phyloP scores from a whole-genome alignment of 2,888 invertebrate genomes.

The Ophion obscuratus region DNA sequence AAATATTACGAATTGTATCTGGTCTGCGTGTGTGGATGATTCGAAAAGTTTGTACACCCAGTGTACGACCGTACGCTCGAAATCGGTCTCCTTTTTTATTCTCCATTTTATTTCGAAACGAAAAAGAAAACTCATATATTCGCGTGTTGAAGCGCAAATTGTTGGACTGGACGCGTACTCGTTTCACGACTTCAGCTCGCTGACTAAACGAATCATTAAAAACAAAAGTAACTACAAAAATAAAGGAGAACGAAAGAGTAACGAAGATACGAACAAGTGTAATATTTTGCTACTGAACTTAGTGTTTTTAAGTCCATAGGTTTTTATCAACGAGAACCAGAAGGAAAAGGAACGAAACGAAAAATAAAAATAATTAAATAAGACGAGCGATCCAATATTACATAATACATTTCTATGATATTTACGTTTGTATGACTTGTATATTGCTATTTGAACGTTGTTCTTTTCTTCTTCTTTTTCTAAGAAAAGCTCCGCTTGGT shows the following conservation, averaged over 20 bases:
- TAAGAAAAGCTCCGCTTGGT: slow-evolving; percentile 32
- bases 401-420: slow-evolving; percentile 61
- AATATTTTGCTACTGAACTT: slow-evolving; percentile 76
- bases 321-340: slow-evolving; percentile 72
- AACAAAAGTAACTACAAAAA: slow-evolving; percentile 27
- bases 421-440: slow-evolving; percentile 62
- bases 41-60: slow-evolving; percentile 56
- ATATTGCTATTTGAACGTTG: slow-evolving; percentile 60
- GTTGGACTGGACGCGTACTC: not conserved
- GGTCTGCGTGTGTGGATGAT: slow-evolving; percentile 46
- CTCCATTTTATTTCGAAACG: slow-evolving; percentile 46
- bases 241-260: slow-evolving; percentile 65
- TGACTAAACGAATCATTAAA: slow-evolving; percentile 58
- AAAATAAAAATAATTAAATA: slow-evolving; percentile 20
- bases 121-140: slow-evolving; percentile 9
- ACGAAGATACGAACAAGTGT: slow-evolving; percentile 67
- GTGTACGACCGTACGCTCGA: slow-evolving; percentile 61
- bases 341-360: slow-evolving; percentile 1
- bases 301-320: slow-evolving; percentile 75
- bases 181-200: slow-evolving; percentile 56
- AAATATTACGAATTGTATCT: slow-evolving; percentile 60
- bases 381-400: slow-evolving; percentile 60
- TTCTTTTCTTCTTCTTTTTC: slow-evolving; percentile 33
- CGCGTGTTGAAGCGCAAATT: slow-evolving; percentile 15
- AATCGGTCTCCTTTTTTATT: slow-evolving; percentile 60